phyloP scores from a whole-genome alignment of 1,140 invertebrate species.

The Drosophila jambulina region DNA sequence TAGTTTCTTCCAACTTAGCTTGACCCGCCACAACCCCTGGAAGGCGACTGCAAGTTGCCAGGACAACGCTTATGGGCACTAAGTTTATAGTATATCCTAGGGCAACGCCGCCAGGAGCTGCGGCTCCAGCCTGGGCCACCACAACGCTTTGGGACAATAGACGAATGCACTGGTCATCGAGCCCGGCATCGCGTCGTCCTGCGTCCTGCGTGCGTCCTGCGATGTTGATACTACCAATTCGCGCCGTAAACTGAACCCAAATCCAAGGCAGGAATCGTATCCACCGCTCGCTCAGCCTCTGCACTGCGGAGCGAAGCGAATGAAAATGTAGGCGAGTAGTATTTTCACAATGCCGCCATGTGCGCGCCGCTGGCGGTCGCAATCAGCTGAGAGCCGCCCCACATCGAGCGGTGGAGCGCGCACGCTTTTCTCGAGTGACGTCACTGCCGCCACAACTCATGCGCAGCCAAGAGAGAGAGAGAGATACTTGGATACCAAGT shows the following conservation, averaged over 20 bases:
- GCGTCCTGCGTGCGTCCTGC: conserved; percentile 21
- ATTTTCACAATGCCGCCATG: conserved; percentile 54
- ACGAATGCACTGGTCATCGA: conserved; percentile 48
- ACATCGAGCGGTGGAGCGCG: conserved; percentile 22
- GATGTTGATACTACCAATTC: conserved; percentile 62
- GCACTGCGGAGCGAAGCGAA: conserved; percentile 61
- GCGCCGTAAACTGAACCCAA: conserved; percentile 58
- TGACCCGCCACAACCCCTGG: conserved; percentile 10
- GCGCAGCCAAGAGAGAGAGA: conserved; percentile 51
- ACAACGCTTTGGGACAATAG: conserved; percentile 25
- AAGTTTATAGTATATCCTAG: conserved; percentile 12
- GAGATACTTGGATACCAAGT: conserved; percentile 14
- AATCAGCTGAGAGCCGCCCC: conserved; percentile 66
- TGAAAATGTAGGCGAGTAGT: conserved; percentile 59
- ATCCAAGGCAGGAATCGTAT: conserved; percentile 13
- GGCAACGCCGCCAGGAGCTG: conserved; percentile 27
- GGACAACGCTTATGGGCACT: conserved; percentile 43
- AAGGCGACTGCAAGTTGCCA: conserved; percentile 37
- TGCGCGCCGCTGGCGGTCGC: conserved; percentile 46
- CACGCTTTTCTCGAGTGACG: conserved; percentile 66
- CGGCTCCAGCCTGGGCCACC: conserved; percentile 13
- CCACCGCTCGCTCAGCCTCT: conserved; percentile 31
- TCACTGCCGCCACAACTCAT: conserved; percentile 63
- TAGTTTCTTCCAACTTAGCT: not conserved
- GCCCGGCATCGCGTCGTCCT: conserved; percentile 54